Evolutionary conservation across 2,888 invertebrate species (phyloP).

Genomic region (Drosophila kanekoi): DNA sequence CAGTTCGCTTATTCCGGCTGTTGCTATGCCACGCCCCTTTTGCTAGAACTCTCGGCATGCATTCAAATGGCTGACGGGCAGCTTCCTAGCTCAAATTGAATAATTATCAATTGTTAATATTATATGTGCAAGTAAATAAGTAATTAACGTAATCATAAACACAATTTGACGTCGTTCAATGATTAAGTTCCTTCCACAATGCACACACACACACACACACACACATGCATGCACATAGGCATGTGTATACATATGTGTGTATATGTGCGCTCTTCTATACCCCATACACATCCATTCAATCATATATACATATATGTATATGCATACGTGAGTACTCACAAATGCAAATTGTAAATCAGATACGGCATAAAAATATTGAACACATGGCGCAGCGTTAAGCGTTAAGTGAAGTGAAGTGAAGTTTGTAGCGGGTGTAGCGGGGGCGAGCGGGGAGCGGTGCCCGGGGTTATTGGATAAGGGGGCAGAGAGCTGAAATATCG

Average conservation of each 20-base stretch:
- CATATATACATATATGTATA: constrained; percentile 20
- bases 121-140: constrained; percentile 30
- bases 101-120: constrained; percentile 43
- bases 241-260: background rate
- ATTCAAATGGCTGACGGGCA: constrained; percentile 11
- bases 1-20: too few species aligned
- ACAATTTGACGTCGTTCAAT: constrained; percentile 41
- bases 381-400: constrained; percentile 71
- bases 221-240: background rate
- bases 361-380: constrained; percentile 76
- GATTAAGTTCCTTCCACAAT: constrained; percentile 51
- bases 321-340: constrained; percentile 28
- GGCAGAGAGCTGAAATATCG: constrained; percentile 54
- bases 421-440: constrained; percentile 49
- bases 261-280: constrained; percentile 12
- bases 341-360: constrained; percentile 77
- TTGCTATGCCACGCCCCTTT: constrained; percentile 7
- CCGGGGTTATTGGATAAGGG: constrained; percentile 5
- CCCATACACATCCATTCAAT: constrained; percentile 25
- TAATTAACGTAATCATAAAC: constrained; percentile 36
- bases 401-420: constrained; percentile 58
- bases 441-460: constrained; percentile 7
- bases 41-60: constrained; percentile 3
- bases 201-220: background rate
- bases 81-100: constrained; percentile 18